Evolutionary conservation across 92 coral and sea anemone genomes (phyloP), one percentile per base, ranked within the genome.

Genomic region (Phenganax marumi): DNA sequence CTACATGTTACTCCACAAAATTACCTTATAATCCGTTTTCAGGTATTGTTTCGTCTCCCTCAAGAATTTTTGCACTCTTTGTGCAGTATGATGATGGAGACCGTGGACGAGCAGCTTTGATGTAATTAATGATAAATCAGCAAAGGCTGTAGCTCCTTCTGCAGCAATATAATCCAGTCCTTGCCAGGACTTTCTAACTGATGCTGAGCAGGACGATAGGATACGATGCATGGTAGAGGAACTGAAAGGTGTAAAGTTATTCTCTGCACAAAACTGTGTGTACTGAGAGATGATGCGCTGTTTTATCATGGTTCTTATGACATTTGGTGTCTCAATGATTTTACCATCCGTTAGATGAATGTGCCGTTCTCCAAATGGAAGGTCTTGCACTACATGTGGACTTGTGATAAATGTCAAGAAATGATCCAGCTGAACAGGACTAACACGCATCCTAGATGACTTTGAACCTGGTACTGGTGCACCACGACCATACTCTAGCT

Each of bases 331-430:
- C 10, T 79, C 64, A 56, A 89, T 71, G 50, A 84, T 64, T 52
- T 84, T 86, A 43, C 80, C 81, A 48, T 83, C 68, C 50, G 90
- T 83, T 70, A 89, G 50, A 62, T 47, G 58, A 39, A 86, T 68
- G 16, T 63, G 65, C 25, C 52, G 66, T 33, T 89, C 85, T 3
- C 91, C 89, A 70, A 89, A 89, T 25, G 90, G 90, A 52, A 89
- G 47, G 55, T 89, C 88, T 82, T 89, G 90, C 17, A 84, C 66
- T 52, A 89, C 81, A 61, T 76, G 85, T 7, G 89, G 89, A 23
- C 89, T 89, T 12, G 86, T 73, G 9, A 89, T 86, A 70, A 89
- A 89, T 18, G 68, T 81, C 85, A 86, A 73, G 70, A 89, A 88
- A 68, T 88, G 91, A 71, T 88, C 85, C n/a, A 88, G 80, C 79